Percentiles rank a stretch among this genome's conserved stretches.
phyloP scores from a whole-genome alignment of 2,888 invertebrate genomes.

The Macrophya alboannulata region DNA sequence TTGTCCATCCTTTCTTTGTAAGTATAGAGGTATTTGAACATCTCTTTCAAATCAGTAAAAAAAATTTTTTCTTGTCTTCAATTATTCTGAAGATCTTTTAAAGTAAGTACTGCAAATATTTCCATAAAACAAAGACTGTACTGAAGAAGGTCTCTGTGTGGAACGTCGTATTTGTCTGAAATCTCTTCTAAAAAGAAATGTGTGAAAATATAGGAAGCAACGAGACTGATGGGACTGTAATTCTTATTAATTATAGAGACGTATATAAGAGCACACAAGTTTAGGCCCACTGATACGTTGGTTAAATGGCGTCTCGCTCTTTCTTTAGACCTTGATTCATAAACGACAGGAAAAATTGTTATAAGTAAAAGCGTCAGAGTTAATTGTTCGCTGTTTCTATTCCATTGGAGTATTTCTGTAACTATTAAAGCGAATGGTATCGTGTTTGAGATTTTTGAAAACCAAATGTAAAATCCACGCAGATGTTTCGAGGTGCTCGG shows the following conservation, averaged over 20 bases:
- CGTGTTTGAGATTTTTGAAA: conserved; percentile 72
- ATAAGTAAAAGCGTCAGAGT: conserved; percentile 71
- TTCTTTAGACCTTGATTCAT: conserved; percentile 70
- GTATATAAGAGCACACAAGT: conserved; percentile 67
- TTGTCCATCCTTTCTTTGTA: neutral
- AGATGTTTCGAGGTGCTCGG: conserved; percentile 68
- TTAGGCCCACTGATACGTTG: conserved; percentile 68
- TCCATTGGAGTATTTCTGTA: conserved; percentile 72
- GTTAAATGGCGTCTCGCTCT: conserved; percentile 68
- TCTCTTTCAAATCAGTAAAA: neutral
- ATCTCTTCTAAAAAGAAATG: conserved; percentile 75
- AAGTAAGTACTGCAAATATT: conserved; percentile 72
- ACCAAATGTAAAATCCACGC: conserved; percentile 73
- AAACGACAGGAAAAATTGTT: conserved; percentile 70
- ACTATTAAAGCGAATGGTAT: conserved; percentile 75
- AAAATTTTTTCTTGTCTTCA: neutral
- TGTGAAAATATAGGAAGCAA: conserved; percentile 72
- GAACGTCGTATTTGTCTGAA: conserved; percentile 76
- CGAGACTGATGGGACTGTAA: conserved; percentile 73
- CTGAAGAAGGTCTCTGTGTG: conserved; percentile 75
- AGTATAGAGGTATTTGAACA: neutral
- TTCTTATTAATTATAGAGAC: conserved; percentile 70
- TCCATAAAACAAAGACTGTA: conserved; percentile 76
- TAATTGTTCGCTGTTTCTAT: conserved; percentile 69
- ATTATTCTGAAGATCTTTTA: conserved; percentile 64